These are phyloP conservation scores for Laticauda laticaudata DNA, from an alignment of 2,113 vertebrate genomes.

Conservation along the genomic window DNA sequence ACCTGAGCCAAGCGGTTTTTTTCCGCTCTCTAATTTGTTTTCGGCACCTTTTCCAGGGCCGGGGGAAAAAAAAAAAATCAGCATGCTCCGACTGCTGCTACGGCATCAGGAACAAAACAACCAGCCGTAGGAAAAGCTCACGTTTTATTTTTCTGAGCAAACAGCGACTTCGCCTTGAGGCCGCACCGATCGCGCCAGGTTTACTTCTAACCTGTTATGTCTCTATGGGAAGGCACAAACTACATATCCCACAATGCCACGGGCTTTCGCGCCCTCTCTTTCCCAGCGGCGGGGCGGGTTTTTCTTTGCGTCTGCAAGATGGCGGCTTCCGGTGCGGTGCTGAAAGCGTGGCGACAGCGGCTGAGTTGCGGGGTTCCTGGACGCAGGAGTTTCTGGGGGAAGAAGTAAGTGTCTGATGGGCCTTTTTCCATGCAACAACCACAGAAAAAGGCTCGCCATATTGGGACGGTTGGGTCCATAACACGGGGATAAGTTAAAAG, in stretches of 20 bases:
- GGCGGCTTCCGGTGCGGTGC: fast-evolving
- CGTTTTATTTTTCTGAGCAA: neutral
- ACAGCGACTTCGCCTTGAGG: neutral
- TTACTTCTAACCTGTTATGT: fast-evolving
- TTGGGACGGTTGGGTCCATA: too few species aligned
- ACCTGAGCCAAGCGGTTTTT: neutral
- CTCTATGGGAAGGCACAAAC: fast-evolving
- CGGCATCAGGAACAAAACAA: neutral
- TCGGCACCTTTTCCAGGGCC: neutral
- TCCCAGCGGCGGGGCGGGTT: neutral
- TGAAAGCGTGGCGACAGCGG: fast-evolving
- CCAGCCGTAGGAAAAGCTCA: neutral
- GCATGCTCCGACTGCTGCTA: neutral
- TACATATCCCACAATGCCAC: neutral
- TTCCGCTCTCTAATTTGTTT: neutral
- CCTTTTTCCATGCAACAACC: neutral
- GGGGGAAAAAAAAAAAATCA: too few species aligned
- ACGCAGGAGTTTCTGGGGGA: constrained; percentile 13
- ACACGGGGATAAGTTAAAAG: neutral
- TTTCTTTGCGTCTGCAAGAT: fast-evolving
- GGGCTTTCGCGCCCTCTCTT: fast-evolving
- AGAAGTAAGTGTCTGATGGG: constrained; percentile 16
- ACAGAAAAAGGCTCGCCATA: neutral
- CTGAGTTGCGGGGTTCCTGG: neutral
- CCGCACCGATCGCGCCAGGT: neutral